Evolutionary conservation across 2,888 invertebrate species (phyloP), one percentile per base, ranked within the genome.

Genomic region (Leptodirus hochenwartii): DNA sequence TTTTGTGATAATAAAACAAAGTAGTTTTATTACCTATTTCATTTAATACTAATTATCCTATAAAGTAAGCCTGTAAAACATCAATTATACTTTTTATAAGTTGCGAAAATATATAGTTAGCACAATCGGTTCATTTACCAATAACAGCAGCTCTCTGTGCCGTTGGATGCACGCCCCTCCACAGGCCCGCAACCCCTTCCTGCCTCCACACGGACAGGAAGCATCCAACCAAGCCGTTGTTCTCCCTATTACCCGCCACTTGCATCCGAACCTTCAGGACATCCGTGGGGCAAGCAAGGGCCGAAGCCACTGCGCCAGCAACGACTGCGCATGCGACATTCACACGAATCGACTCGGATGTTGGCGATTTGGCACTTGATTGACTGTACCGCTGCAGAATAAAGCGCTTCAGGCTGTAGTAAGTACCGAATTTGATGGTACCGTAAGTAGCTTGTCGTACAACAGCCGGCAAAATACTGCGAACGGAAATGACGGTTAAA

Each of bases 191-290:
- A 31, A 73, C 43, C 27, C 93, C 93, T 58, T 93, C 93, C 42
- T 71, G 61, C 36, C 62, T 64, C 54, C 85, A 84, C 34, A 91
- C 81, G 45, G 80, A 78, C 34, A 63, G 58, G 54, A 91, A 84
- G 43, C 84, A 81, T n/a, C 71, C 64, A 22, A 77, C 58, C 40
- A 93, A 59, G 16, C 68, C 61, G 39, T 50, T 51, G 25, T 46
- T 46, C 5, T 65, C 59, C 43, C 64, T 61, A 32, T 54, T 46
- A n/a, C 71, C 72, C 35, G 49, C 51, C 9, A 81, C 76, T 66
- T 91, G 91, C 85, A 93, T 85, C 35, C 91, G 71, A 38, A 91
- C 91, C 67, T 93, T 93, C 17, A 93, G 66, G 25, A 93, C 90
- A 60, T 93, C 93, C 0, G 91, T 93, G 9, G 91, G 91, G 61